phyloP scores from a whole-genome alignment of 2,888 invertebrate species.

The Calameuta idolon region DNA sequence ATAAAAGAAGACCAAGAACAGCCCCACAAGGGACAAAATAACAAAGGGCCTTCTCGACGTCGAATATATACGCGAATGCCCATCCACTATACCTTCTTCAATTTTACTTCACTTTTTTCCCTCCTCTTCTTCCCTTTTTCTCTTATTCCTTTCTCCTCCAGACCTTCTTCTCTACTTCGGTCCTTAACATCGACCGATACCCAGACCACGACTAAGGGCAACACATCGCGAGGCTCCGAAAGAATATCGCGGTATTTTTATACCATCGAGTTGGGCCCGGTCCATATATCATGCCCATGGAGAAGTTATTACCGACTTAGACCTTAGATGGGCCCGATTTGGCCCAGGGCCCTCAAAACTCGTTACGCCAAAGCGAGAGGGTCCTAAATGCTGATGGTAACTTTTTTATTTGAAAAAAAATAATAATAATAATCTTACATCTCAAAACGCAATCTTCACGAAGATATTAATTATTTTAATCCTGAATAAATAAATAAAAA shows the following conservation, averaged over 20 bases:
- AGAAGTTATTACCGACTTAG: constrained; percentile 51
- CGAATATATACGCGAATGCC: background rate
- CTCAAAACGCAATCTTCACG: constrained; percentile 16
- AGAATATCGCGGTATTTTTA: constrained; percentile 1
- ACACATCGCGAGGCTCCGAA: background rate
- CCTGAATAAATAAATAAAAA: background rate
- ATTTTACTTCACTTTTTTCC: background rate
- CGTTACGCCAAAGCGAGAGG: constrained; percentile 39
- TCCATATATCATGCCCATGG: constrained; percentile 43
- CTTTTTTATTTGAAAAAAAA: background rate
- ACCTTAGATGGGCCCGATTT: constrained; percentile 29
- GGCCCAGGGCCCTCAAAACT: constrained; percentile 46
- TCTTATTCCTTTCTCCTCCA: background rate
- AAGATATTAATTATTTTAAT: constrained; percentile 17
- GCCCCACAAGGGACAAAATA: background rate
- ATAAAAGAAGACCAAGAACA: background rate
- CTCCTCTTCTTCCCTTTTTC: no score
- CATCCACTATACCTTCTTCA: background rate
- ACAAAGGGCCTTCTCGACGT: background rate
- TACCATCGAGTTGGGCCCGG: constrained; percentile 9
- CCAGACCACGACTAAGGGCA: background rate
- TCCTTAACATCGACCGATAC: background rate
- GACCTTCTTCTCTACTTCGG: background rate
- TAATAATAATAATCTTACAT: background rate
- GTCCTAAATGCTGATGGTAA: background rate